These are phyloP conservation scores for Muricea muricata DNA, from an alignment of 92 coral and sea anemone genomes.

Conservation along the genomic window DNA sequence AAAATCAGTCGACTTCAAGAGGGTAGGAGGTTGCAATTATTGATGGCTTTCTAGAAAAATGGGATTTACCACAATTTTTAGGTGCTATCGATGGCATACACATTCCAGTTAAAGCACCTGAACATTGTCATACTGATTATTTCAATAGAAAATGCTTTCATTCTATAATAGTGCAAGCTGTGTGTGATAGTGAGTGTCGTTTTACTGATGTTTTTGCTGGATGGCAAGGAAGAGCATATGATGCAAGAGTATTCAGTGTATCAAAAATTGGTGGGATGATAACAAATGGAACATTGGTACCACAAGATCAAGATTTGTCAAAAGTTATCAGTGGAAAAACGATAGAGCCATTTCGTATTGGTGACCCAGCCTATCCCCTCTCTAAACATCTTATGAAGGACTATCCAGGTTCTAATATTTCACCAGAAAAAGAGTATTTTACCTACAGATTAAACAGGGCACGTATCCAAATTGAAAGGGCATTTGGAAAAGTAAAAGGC, in stretches of 20 bases:
- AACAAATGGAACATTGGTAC: conserved; percentile 29
- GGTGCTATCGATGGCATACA: conserved; percentile 70
- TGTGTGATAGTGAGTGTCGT: conserved; percentile 68
- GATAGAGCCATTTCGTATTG: conserved; percentile 56
- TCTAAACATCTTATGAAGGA: conserved; percentile 67
- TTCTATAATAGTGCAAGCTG: conserved; percentile 72
- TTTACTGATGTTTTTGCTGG: conserved; percentile 74
- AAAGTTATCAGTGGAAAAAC: conserved; percentile 24
- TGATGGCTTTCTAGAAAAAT: conserved; percentile 60
- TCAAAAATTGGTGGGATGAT: conserved; percentile 55
- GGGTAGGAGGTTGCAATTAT: conserved; percentile 44
- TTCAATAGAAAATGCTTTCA: conserved; percentile 69
- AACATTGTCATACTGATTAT: conserved; percentile 57
- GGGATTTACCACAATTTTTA: conserved; percentile 70
- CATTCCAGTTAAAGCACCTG: conserved; percentile 67
- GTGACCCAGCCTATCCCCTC: conserved; percentile 72
- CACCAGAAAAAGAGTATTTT: conserved; percentile 64
- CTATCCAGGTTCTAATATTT: conserved; percentile 64
- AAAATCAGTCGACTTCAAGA: conserved; percentile 55
- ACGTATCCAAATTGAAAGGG: conserved; percentile 61
- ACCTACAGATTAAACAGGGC: conserved; percentile 57
- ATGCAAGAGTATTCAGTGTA: conserved; percentile 57
- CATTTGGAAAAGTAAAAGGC: conserved; percentile 46
- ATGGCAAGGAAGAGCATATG: conserved; percentile 71
- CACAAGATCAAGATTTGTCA: conserved; percentile 30